phyloP scores from a whole-genome alignment of 2,797 vertebrate species.

The Salarias fasciatus region DNA sequence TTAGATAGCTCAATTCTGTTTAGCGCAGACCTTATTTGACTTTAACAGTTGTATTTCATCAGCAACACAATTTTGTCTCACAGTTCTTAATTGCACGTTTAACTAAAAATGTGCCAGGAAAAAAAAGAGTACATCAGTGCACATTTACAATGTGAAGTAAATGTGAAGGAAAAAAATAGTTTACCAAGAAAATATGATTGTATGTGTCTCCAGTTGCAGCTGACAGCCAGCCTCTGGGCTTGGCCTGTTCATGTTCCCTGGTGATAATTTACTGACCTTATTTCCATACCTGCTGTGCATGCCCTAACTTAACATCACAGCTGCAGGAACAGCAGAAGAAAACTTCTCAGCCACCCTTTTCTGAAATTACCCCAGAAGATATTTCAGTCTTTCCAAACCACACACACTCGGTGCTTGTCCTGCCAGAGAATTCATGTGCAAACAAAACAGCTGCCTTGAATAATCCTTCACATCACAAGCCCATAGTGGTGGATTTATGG shows the following conservation, averaged over 20 bases:
- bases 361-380: no score
- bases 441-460: constrained; percentile 34
- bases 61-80: no score
- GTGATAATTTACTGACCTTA: constrained; percentile 52
- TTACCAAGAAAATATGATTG: no score
- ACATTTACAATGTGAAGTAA: no score
- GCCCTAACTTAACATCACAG: constrained; percentile 66
- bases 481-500: constrained; percentile 18
- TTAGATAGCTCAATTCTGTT: no score
- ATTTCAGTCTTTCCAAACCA: not conserved
- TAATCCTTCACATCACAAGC: constrained; percentile 18
- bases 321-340: constrained; percentile 39
- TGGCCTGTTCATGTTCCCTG: constrained; percentile 44
- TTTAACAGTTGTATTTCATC: no score
- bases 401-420: constrained; percentile 1
- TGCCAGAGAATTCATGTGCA: not conserved
- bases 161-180: no score
- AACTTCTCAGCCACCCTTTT: constrained; percentile 5
- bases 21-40: no score
- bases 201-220: constrained; percentile 2
- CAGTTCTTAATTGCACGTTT: no score
- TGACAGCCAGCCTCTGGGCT: not conserved
- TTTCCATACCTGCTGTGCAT: constrained; percentile 65
- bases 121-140: no score
- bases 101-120: no score